These are phyloP conservation scores for Sebastes fasciatus DNA, from an alignment of 2,113 vertebrate species.

Conservation along the genomic window DNA sequence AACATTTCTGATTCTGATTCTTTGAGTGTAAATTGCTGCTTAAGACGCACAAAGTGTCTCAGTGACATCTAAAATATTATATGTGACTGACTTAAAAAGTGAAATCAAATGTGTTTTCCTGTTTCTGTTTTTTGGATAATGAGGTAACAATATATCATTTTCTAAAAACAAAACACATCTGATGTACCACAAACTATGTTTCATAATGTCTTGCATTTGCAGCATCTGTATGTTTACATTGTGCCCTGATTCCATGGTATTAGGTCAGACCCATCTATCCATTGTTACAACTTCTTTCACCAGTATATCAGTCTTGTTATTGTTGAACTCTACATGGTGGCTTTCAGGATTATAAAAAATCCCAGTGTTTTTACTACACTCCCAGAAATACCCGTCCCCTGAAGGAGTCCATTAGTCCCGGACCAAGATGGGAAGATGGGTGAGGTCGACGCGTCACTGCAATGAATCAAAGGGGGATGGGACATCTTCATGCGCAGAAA, in stretches of 20 bases:
- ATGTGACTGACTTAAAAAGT: neutral
- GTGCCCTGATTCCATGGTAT: neutral
- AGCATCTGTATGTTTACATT: neutral
- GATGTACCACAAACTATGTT: neutral
- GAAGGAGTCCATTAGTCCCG: constrained; percentile 53
- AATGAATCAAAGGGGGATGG: constrained; percentile 77
- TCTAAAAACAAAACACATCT: neutral
- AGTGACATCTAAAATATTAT: neutral
- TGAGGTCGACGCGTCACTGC: constrained; percentile 72
- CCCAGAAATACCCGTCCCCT: constrained; percentile 39
- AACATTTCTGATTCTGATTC: neutral
- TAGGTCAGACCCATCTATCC: neutral
- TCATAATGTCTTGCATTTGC: neutral
- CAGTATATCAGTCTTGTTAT: neutral
- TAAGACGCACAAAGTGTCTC: neutral
- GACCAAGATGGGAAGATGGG: constrained; percentile 57
- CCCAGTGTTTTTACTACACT: neutral
- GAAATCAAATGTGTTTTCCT: neutral
- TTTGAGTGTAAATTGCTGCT: neutral
- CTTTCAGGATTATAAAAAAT: neutral
- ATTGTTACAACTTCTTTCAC: neutral
- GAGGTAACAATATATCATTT: neutral
- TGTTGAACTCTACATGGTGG: neutral
- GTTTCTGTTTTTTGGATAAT: neutral
- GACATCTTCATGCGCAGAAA: constrained; percentile 35